Evolutionary conservation across 2,797 vertebrate genomes (phyloP).

Genomic region (Apogon talboti): DNA sequence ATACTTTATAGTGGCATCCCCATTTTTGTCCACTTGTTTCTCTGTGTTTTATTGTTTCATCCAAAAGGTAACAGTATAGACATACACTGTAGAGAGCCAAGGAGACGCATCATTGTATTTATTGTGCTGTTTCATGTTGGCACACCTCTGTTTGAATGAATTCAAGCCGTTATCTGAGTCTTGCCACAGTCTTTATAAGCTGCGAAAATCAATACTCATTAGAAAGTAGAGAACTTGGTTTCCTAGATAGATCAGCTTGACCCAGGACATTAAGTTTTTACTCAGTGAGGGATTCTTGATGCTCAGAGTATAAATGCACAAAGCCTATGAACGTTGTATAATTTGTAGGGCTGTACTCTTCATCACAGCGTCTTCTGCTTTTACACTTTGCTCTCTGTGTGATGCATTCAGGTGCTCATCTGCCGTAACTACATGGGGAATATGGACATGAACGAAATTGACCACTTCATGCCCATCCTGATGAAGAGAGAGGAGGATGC

Average conservation of each 20-base stretch:
- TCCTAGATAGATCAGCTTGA: constrained; percentile 6
- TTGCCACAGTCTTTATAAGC: neutral
- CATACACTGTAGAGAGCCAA: no score
- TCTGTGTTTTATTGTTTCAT: no score
- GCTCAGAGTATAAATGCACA: neutral
- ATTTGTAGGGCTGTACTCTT: constrained; percentile 1
- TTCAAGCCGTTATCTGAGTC: constrained; percentile 13
- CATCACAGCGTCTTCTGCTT: constrained; percentile 20
- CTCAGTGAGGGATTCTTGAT: constrained; percentile 25
- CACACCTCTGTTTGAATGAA: neutral
- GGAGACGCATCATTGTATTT: no score
- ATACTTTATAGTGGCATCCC: no score
- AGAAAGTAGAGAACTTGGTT: constrained; percentile 21
- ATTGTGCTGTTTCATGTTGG: neutral
- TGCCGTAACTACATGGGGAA: constrained; percentile 88
- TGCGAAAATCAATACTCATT: constrained; percentile 37
- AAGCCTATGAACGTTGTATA: no score
- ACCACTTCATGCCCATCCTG: constrained; percentile 87
- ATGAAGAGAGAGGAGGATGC: constrained; percentile 85
- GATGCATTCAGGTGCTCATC: constrained; percentile 81
- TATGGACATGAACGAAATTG: constrained; percentile 85
- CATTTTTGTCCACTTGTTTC: no score
- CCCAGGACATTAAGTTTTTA: neutral
- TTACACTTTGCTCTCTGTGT: constrained; percentile 13
- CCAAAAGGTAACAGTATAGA: no score